phyloP scores from a whole-genome alignment of 2,113 vertebrate genomes.

The Chloropsis hardwickii region DNA sequence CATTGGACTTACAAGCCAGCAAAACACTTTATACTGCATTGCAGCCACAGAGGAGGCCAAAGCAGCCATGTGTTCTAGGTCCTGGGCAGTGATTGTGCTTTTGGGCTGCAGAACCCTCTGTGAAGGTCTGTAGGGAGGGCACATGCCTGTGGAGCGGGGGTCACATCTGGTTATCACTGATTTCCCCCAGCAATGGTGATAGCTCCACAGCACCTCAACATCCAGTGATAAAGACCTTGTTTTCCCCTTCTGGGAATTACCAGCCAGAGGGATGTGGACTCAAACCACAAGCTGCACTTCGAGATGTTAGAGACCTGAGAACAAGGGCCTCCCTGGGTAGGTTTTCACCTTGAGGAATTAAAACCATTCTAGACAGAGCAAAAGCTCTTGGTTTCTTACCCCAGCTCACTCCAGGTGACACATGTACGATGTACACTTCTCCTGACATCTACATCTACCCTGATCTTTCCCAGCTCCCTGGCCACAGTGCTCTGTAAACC shows the following conservation, averaged over 20 bases:
- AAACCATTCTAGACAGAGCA: neutral
- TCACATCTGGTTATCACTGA: neutral
- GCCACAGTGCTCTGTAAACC: accelerated
- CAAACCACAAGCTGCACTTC: neutral
- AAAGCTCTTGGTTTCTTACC: neutral
- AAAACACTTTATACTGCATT: neutral
- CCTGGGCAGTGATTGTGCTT: neutral
- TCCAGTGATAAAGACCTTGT: neutral
- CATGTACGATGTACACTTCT: neutral
- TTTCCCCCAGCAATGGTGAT: neutral
- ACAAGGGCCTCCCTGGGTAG: neutral
- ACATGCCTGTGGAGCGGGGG: accelerated
- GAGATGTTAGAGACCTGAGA: neutral
- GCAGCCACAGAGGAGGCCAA: neutral
- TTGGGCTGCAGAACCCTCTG: neutral
- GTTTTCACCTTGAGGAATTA: neutral
- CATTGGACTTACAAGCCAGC: neutral
- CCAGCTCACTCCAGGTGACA: neutral
- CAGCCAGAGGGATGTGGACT: neutral
- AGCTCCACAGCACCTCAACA: neutral
- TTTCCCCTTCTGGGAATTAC: neutral
- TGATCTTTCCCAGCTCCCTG: neutral
- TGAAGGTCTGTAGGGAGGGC: neutral
- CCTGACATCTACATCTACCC: neutral
- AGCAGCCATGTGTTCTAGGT: neutral